Percentiles rank a stretch among this genome's conserved stretches.
These are phyloP conservation scores for Girardinus metallicus DNA, from an alignment of 2,797 vertebrate genomes.

Conservation along the genomic window DNA sequence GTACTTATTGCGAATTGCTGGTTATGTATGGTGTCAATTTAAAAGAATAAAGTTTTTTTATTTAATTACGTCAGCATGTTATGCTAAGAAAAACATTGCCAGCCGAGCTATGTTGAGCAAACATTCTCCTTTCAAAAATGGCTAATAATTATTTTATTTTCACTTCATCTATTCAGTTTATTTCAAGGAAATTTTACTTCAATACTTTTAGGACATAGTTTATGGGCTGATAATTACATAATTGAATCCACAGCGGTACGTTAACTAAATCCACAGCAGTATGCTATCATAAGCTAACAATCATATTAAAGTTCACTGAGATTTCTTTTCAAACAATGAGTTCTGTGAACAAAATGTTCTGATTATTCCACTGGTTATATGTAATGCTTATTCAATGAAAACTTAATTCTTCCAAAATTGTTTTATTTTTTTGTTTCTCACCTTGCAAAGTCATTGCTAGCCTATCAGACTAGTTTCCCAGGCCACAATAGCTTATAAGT, in stretches of 20 bases:
- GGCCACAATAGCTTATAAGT: background rate
- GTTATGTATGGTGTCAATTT: background rate
- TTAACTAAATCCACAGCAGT: background rate
- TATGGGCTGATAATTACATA: background rate
- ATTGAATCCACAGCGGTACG: background rate
- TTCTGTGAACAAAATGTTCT: background rate
- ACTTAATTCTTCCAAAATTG: background rate
- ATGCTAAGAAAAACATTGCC: background rate
- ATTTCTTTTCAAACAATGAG: background rate
- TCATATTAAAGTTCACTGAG: background rate
- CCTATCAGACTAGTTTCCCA: background rate
- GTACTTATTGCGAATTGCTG: background rate
- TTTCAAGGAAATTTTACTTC: background rate
- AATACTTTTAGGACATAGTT: background rate
- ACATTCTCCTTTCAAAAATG: background rate
- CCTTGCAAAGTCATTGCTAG: background rate
- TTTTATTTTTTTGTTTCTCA: background rate
- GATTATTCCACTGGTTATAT: background rate
- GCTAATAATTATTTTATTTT: background rate
- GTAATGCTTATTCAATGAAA: background rate
- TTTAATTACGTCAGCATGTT: background rate
- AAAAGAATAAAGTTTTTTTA: background rate
- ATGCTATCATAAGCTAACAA: background rate
- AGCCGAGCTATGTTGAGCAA: background rate
- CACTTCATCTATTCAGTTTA: background rate